Percentiles rank a stretch among this genome's conserved stretches.
Conservation (phyloP, 2,888 invertebrate species). For the Saturnia japonica region DNA sequence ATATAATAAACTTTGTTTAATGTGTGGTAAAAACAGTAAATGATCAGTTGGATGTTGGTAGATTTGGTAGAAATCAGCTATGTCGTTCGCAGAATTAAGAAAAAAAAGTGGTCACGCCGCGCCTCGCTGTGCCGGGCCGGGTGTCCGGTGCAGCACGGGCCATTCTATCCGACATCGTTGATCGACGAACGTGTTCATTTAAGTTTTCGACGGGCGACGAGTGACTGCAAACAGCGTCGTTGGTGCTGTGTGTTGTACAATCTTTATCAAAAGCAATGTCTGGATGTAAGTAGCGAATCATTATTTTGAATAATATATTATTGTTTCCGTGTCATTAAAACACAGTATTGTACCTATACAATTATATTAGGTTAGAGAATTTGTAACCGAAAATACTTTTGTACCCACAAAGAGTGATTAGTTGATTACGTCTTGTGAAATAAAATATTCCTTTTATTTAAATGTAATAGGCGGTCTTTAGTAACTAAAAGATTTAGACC, state of each 20-base stretch:
- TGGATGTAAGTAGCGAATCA: not conserved
- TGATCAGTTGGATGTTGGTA: too few species aligned
- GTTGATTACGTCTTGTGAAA: not conserved
- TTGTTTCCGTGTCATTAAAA: not conserved
- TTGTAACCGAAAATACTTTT: not conserved
- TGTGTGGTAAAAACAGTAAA: too few species aligned
- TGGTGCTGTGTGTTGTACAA: not conserved
- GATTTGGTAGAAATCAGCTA: too few species aligned
- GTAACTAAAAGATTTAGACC: too few species aligned
- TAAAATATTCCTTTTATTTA: not conserved
- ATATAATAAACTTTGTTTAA: too few species aligned
- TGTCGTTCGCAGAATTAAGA: too few species aligned
- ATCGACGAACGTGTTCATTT: too few species aligned
- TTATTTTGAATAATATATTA: not conserved
- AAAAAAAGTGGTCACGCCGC: too few species aligned
- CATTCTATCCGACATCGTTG: not conserved
- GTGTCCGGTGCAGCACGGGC: not conserved
- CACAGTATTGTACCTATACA: not conserved
- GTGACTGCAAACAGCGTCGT: not conserved
- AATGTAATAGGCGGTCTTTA: not conserved
- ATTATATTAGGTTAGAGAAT: too few species aligned
- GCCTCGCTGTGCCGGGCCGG: not conserved
- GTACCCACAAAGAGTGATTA: not conserved
- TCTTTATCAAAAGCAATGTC: slow-evolving; percentile 4
- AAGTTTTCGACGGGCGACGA: not conserved